Conservation (phyloP, 2,113 vertebrate species). For the Phaethornis superciliosus region DNA sequence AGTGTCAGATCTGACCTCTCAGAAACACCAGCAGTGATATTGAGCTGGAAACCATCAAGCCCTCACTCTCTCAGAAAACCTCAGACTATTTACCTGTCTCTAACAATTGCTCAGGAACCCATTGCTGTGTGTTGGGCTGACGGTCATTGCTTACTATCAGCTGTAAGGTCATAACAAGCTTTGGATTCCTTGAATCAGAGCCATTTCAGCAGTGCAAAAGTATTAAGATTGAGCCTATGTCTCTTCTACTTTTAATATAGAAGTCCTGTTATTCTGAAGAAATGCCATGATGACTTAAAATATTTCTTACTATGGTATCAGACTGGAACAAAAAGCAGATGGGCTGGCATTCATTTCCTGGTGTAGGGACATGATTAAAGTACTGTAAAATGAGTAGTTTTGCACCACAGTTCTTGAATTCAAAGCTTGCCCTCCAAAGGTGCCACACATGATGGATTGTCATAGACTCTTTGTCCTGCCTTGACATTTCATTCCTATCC, state of each 20-base stretch:
- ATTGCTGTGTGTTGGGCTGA: rapidly evolving
- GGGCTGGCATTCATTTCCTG: neutral
- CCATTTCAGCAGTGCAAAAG: neutral
- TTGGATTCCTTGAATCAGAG: neutral
- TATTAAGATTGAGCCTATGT: neutral
- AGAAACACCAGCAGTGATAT: neutral
- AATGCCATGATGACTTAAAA: conserved; percentile 19
- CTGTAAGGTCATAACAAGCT: neutral
- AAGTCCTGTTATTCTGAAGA: conserved; percentile 19
- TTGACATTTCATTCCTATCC: conserved; percentile 57
- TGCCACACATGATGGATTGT: conserved; percentile 61
- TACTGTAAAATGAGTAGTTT: conserved; percentile 26
- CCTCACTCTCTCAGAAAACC: neutral
- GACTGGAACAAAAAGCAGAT: conserved; percentile 1
- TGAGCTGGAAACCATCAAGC: rapidly evolving
- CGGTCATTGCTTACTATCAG: neutral
- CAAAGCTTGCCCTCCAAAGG: conserved; percentile 42
- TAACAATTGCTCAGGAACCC: neutral
- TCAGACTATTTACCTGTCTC: neutral
- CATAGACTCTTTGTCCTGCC: conserved; percentile 46
- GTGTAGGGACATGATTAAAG: neutral
- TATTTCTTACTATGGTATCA: neutral
- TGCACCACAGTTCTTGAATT: conserved; percentile 37
- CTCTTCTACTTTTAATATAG: conserved; percentile 14
- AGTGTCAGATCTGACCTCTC: neutral